Evolutionary conservation across 2,888 invertebrate species (phyloP).

Genomic region (Cerastis rubricosa): DNA sequence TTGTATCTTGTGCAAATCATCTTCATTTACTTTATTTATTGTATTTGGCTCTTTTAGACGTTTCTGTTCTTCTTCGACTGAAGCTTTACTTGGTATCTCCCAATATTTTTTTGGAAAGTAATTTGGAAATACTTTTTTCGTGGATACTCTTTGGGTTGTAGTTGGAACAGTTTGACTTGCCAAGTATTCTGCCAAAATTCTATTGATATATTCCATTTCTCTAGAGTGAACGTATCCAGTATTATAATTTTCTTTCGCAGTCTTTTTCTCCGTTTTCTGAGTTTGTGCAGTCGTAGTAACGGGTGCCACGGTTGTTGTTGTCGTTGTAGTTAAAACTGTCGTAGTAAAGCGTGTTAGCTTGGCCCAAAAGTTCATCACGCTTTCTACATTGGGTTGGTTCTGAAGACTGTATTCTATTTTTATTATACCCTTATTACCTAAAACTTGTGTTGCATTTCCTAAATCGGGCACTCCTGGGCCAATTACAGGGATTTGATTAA

Average conservation of each 20-base stretch:
- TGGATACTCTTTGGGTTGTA: slow-evolving; percentile 49
- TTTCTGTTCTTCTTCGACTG: slow-evolving; percentile 8
- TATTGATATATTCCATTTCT: slow-evolving; percentile 68
- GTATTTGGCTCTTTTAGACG: not conserved
- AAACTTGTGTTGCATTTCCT: slow-evolving; percentile 26
- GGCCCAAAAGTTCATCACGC: slow-evolving; percentile 69
- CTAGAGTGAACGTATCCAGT: slow-evolving; percentile 52
- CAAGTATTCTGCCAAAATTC: slow-evolving; percentile 69
- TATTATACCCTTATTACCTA: slow-evolving; percentile 32
- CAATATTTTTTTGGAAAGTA: slow-evolving; percentile 59
- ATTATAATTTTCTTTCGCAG: slow-evolving; percentile 15
- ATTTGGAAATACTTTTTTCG: slow-evolving; percentile 36
- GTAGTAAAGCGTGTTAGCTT: slow-evolving; percentile 36
- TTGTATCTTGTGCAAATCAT: not conserved
- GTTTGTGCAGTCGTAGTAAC: slow-evolving; percentile 1
- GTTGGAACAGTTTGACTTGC: slow-evolving; percentile 56
- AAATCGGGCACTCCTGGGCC: not conserved
- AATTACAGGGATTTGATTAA: not conserved
- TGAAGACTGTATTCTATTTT: slow-evolving; percentile 47
- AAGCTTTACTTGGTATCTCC: slow-evolving; percentile 43
- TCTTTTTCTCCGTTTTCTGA: slow-evolving; percentile 1
- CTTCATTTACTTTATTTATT: slow-evolving; percentile 13
- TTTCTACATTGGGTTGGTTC: slow-evolving; percentile 65
- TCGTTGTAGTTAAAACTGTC: slow-evolving; percentile 10
- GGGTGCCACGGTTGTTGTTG: slow-evolving; percentile 10